Evolutionary conservation across 2,888 invertebrate species (phyloP).

Genomic region (Periphyllus acericola): DNA sequence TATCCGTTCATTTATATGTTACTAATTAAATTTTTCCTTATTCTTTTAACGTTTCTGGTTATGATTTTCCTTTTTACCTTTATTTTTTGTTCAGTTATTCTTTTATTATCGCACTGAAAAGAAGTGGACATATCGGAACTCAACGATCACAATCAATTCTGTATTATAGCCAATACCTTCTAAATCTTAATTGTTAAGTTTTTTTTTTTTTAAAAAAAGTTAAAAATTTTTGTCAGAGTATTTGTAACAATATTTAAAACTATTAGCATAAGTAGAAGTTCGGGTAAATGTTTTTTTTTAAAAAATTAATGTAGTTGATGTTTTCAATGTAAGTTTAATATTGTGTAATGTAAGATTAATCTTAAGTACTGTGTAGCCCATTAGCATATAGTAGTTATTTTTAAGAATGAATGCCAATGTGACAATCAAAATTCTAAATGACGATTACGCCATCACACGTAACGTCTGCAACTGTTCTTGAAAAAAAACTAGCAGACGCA

Average conservation of each 20-base stretch:
- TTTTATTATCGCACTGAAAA: constrained; percentile 51
- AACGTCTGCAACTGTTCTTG: constrained; percentile 58
- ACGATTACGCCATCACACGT: constrained; percentile 51
- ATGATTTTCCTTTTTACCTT: not conserved
- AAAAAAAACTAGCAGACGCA: constrained; percentile 23
- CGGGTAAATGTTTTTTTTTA: constrained; percentile 43
- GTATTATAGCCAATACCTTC: constrained; percentile 56
- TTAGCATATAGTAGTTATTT: constrained; percentile 45
- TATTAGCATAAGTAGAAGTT: constrained; percentile 43
- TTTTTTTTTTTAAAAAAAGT: constrained; percentile 29
- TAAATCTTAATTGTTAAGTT: constrained; percentile 59
- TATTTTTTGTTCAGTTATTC: constrained; percentile 17
- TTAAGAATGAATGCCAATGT: constrained; percentile 60
- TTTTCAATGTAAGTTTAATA: constrained; percentile 16
- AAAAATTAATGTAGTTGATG: not conserved
- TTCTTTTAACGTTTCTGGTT: not conserved
- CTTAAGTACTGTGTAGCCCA: constrained; percentile 42
- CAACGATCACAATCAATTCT: constrained; percentile 59
- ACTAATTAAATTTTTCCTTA: not conserved
- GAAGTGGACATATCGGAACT: constrained; percentile 55
- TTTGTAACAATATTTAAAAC: constrained; percentile 48
- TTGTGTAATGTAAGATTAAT: constrained; percentile 27
- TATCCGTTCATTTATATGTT: constrained; percentile 37
- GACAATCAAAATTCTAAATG: constrained; percentile 62
- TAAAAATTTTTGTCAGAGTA: constrained; percentile 40